These are phyloP conservation scores for Drosophila dives DNA, from an alignment of 2,888 invertebrate species.

Conservation along the genomic window DNA sequence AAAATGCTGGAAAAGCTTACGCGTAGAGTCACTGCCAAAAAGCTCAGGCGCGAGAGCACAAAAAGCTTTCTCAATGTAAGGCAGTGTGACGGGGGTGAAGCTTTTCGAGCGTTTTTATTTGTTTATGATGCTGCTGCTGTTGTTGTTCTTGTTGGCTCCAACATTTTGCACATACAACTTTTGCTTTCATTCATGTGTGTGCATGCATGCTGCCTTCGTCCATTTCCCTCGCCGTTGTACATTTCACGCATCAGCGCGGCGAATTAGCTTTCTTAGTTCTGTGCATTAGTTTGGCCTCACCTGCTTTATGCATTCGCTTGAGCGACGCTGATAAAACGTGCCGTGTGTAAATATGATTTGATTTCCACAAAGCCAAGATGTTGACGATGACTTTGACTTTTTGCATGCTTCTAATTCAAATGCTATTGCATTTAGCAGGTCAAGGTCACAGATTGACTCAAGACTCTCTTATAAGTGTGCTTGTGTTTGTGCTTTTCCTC, in stretches of 20 bases:
- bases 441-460: conserved; percentile 45
- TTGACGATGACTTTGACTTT: conserved; percentile 32
- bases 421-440: conserved; percentile 54
- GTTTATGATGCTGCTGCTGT: background rate
- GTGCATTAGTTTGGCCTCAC: conserved; percentile 50
- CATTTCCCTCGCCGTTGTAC: background rate
- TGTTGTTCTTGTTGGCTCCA: conserved; percentile 1
- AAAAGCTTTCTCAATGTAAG: conserved; percentile 38
- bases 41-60: conserved; percentile 51
- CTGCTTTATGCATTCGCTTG: conserved; percentile 40
- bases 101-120: conserved; percentile 39
- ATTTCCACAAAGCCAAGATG: conserved; percentile 15
- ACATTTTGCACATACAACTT: conserved; percentile 37
- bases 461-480: conserved; percentile 8
- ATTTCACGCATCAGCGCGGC: conserved; percentile 62
- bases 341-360: conserved; percentile 48
- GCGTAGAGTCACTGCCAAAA: conserved; percentile 35
- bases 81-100: conserved; percentile 43
- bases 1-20: conserved; percentile 67
- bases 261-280: conserved; percentile 64
- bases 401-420: conserved; percentile 23
- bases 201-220: background rate
- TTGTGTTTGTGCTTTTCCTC: background rate
- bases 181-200: conserved; percentile 55
- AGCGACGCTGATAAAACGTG: conserved; percentile 12